These are phyloP conservation scores for Megaceryle alcyon DNA, from an alignment of 2,797 vertebrate species.

Conservation along the genomic window DNA sequence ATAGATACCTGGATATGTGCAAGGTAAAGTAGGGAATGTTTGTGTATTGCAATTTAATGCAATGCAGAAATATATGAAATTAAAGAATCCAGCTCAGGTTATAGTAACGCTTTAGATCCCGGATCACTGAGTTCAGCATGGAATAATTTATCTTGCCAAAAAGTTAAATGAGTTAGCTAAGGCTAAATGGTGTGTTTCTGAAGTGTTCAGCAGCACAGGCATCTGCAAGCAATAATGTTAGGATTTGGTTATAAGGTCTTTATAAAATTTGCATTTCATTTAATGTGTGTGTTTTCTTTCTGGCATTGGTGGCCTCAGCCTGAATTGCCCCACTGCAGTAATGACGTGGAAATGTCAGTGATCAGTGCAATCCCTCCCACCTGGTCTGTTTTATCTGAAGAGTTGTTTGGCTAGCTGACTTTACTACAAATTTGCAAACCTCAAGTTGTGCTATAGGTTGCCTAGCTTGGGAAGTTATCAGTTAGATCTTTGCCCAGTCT, in stretches of 20 bases:
- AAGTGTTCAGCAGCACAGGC: neutral
- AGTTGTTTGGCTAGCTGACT: neutral
- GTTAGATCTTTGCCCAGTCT: neutral
- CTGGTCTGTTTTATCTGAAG: neutral
- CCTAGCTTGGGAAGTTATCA: neutral
- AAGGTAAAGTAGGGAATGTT: neutral
- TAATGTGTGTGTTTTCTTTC: neutral
- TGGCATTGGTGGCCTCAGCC: neutral
- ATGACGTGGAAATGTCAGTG: neutral
- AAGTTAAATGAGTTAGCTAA: neutral
- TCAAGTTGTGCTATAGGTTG: neutral
- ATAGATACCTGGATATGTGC: neutral
- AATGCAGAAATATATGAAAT: neutral
- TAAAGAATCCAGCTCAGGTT: neutral
- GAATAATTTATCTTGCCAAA: neutral
- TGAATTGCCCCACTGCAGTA: neutral
- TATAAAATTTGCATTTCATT: neutral
- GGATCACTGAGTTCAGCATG: neutral
- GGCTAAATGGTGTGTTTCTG: neutral
- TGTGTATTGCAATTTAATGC: neutral
- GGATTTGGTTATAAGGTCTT: neutral
- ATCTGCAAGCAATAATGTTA: neutral
- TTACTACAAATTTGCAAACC: neutral
- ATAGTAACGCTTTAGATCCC: neutral
- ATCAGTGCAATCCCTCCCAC: neutral